Evolutionary conservation across 2,888 invertebrate genomes (phyloP), one percentile per base, ranked within the genome.

Genomic region (Euclidia mi): DNA sequence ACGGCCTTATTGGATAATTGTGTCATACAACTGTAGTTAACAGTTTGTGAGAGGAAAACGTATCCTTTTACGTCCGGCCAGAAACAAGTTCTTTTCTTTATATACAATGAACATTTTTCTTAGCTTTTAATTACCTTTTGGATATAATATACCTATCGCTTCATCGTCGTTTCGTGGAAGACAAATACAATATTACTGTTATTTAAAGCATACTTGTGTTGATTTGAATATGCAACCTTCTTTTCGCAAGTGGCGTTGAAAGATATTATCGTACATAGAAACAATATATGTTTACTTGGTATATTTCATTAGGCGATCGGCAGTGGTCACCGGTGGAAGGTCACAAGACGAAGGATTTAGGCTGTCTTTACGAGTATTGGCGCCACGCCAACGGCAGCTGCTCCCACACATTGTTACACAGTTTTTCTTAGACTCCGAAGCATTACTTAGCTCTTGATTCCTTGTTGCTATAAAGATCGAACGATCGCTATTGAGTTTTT

Each of bases 341-440:
- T 74, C 71, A 35, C 29, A 45, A 34, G 48, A n/a, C 15, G 63
- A 52, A 67, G 56, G 51, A 62, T 56, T 52, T 63, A 65, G 67
- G 67, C 67, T 70, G 65, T 58, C 45, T 56, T 51, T 68, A 66
- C 61, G 66, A 62, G 55, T 40, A 37, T 72, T 89, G 89, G 89
- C 88, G 12, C 12, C 14, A 7, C 37, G 85, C 89, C 89, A 90
- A 68, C 55, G 56, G 58, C 78, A 79, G 73, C 72, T 81, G 78
- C 72, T 81, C 56, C 56, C 64, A 68, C 71, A 77, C 80, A 76
- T 74, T 76, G 76, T 81, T 74, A 78, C 78, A 76, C 57, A 77
- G 73, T 79, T 83, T 74, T 78, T 76, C 70, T 76, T 73, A 49
- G 55, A 55, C 65, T 58, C n/a, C 60, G 64, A 71, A 77, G 79